Evolutionary conservation across 2,888 invertebrate species (phyloP).

Genomic region (Dendrolimus pini): DNA sequence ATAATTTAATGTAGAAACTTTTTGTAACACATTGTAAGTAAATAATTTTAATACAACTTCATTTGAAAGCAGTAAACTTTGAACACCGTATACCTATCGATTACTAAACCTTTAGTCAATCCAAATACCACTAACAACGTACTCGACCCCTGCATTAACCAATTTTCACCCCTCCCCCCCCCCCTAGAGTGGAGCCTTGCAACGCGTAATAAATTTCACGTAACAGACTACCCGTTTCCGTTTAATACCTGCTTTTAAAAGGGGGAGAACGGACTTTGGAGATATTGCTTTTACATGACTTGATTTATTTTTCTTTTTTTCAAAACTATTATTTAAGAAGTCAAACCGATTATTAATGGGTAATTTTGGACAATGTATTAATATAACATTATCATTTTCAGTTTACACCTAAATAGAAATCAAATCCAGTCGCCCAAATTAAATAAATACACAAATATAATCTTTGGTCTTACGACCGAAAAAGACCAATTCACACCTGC

Average conservation of each 20-base stretch:
- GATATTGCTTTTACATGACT: slow-evolving; percentile 24
- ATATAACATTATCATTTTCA: too few species aligned
- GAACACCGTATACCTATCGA: background rate
- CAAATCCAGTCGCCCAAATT: too few species aligned
- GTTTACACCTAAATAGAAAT: too few species aligned
- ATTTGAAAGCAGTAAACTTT: too few species aligned
- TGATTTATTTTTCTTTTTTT: background rate
- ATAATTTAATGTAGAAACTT: too few species aligned
- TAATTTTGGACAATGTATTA: too few species aligned
- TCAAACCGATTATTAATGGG: too few species aligned
- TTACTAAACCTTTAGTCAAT: background rate
- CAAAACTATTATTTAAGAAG: background rate
- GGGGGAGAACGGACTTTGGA: slow-evolving; percentile 31
- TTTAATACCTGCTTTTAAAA: slow-evolving; percentile 50
- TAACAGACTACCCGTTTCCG: slow-evolving; percentile 68
- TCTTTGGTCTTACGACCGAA: too few species aligned
- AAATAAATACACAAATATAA: too few species aligned
- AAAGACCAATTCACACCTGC: too few species aligned
- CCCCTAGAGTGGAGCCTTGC: slow-evolving; percentile 23
- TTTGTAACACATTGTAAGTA: too few species aligned
- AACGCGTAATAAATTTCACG: slow-evolving; percentile 35
- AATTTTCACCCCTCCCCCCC: slow-evolving; percentile 38
- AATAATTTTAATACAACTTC: too few species aligned
- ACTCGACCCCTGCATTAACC: slow-evolving; percentile 30
- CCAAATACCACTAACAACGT: slow-evolving; percentile 6